These are phyloP conservation scores for Ditylenchus dipsaci DNA, from an alignment of 1,140 invertebrate species.

Conservation along the genomic window DNA sequence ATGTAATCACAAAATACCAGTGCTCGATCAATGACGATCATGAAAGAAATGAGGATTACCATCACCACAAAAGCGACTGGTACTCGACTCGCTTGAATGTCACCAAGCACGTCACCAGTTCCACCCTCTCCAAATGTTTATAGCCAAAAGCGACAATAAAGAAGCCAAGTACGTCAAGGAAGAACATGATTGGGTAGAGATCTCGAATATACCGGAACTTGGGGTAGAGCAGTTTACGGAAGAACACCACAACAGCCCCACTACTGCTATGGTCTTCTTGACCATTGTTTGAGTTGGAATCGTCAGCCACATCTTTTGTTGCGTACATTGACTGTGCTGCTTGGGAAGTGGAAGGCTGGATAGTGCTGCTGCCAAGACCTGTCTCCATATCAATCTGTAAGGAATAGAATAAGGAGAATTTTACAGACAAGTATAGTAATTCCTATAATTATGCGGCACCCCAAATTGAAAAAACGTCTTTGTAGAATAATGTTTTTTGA, in stretches of 20 bases:
- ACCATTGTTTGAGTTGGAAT: too few species aligned
- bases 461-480: too few species aligned
- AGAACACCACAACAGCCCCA: constrained; percentile 64
- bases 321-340: too few species aligned
- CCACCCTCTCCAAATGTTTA: constrained; percentile 62
- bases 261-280: constrained; percentile 7
- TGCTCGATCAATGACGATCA: constrained; percentile 89
- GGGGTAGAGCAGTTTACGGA: constrained; percentile 71
- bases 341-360: too few species aligned
- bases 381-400: too few species aligned
- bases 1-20: constrained; percentile 59
- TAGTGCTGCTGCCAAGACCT: too few species aligned
- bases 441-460: too few species aligned
- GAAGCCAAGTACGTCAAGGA: constrained; percentile 96
- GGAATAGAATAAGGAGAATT: too few species aligned
- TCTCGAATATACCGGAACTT: constrained; percentile 77
- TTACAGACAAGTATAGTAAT: too few species aligned
- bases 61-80: constrained; percentile 90
- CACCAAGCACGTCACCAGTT: background rate
- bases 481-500: too few species aligned
- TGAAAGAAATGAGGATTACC: constrained; percentile 79
- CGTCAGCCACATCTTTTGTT: too few species aligned
- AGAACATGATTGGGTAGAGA: constrained; percentile 95
- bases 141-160: constrained; percentile 82
- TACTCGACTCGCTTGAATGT: constrained; percentile 63